Evolutionary conservation across 2,113 vertebrate species (phyloP).

Genomic region (Morone chrysops): DNA sequence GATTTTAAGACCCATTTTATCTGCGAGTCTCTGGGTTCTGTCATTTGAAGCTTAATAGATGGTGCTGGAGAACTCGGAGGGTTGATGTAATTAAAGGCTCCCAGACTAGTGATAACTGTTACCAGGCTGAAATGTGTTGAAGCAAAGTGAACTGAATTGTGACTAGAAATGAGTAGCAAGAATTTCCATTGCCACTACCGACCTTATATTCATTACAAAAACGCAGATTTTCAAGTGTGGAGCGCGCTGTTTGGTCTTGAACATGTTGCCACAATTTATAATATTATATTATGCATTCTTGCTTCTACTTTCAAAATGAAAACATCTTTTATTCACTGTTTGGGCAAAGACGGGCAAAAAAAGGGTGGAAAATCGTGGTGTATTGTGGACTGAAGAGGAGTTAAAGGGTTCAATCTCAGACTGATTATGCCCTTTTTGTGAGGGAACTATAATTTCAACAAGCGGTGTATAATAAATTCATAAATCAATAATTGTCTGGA

Average conservation of each 20-base stretch:
- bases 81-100: slow-evolving; percentile 66
- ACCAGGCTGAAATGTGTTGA: slow-evolving; percentile 3
- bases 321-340: not conserved
- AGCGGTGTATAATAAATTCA: slow-evolving; percentile 11
- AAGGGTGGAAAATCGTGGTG: not conserved
- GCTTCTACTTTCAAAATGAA: not conserved
- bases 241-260: not conserved
- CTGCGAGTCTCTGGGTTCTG: slow-evolving; percentile 43
- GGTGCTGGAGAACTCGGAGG: slow-evolving; percentile 1
- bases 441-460: slow-evolving; percentile 9
- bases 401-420: not conserved
- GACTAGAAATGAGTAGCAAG: slow-evolving; percentile 12
- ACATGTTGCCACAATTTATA: not conserved
- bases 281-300: not conserved
- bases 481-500: slow-evolving; percentile 43
- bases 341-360: not conserved
- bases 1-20: slow-evolving; percentile 70
- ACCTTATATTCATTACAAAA: not conserved
- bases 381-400: not conserved
- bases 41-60: slow-evolving; percentile 43
- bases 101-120: slow-evolving; percentile 37
- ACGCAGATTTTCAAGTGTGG: not conserved
- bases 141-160: slow-evolving; percentile 25
- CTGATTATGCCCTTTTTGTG: not conserved
- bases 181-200: not conserved